Percentiles rank a stretch among this genome's conserved stretches.
phyloP scores from a whole-genome alignment of 2,888 invertebrate genomes.

The Hyposoter didymator region DNA sequence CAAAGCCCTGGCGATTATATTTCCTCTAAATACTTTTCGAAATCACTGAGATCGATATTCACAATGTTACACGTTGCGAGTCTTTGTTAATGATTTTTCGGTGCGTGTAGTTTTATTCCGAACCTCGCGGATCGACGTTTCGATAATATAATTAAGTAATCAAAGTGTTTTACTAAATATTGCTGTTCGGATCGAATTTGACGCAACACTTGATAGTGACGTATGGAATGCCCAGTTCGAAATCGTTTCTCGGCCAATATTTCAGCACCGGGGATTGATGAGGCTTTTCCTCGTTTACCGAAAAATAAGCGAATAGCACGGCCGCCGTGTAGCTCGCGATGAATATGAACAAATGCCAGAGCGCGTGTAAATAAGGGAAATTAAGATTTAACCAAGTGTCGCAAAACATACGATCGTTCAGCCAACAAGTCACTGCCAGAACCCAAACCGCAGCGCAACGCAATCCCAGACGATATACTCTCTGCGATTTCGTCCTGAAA shows the following conservation, averaged over 20 bases:
- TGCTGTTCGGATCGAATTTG: slow-evolving; percentile 84
- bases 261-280: slow-evolving; percentile 89
- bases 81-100: neutral
- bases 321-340: slow-evolving; percentile 91
- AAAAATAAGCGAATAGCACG: slow-evolving; percentile 92
- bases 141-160: neutral
- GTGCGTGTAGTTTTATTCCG: too few species aligned
- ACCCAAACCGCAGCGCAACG: slow-evolving; percentile 89
- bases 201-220: slow-evolving; percentile 88
- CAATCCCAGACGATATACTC: slow-evolving; percentile 90
- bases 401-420: slow-evolving; percentile 91
- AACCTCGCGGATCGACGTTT: neutral
- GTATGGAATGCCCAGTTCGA: slow-evolving; percentile 92
- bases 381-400: slow-evolving; percentile 91
- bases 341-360: slow-evolving; percentile 93
- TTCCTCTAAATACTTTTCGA: neutral
- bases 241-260: slow-evolving; percentile 92
- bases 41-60: slow-evolving; percentile 13
- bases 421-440: slow-evolving; percentile 91
- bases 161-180: slow-evolving; percentile 82
- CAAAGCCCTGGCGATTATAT: neutral
- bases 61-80: neutral
- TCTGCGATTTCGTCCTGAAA: slow-evolving; percentile 86
- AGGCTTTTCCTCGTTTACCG: slow-evolving; percentile 90
- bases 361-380: slow-evolving; percentile 93